These are phyloP conservation scores for Nowickia ferox DNA, from an alignment of 2,888 invertebrate genomes.

Conservation along the genomic window DNA sequence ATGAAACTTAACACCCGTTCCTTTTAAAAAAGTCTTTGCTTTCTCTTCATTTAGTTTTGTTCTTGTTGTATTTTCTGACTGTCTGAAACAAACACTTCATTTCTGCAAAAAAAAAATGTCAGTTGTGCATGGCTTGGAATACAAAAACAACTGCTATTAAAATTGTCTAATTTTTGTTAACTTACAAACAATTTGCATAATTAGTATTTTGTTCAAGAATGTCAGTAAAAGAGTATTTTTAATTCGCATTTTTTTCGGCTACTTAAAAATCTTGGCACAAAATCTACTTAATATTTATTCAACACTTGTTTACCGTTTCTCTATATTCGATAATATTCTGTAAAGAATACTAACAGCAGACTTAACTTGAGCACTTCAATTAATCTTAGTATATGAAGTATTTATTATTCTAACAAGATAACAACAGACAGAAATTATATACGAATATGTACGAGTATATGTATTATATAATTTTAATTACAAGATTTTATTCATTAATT, in stretches of 20 bases:
- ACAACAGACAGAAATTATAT: no score
- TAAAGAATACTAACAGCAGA: background rate
- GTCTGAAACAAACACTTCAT: slow-evolving; percentile 60
- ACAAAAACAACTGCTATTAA: slow-evolving; percentile 39
- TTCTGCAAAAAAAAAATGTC: slow-evolving; percentile 31
- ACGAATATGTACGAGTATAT: no score
- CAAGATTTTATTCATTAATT: no score
- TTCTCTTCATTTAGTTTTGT: background rate
- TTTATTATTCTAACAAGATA: slow-evolving; percentile 1
- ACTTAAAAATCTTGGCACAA: slow-evolving; percentile 66
- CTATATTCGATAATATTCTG: background rate
- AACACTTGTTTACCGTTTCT: slow-evolving; percentile 44
- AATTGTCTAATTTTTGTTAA: slow-evolving; percentile 70
- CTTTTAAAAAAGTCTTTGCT: background rate
- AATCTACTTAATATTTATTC: slow-evolving; percentile 56
- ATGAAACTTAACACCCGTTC: slow-evolving; percentile 7
- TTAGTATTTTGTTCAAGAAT: slow-evolving; percentile 69
- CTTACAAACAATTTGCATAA: slow-evolving; percentile 73
- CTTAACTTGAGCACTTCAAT: background rate
- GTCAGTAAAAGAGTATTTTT: slow-evolving; percentile 60
- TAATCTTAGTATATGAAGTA: background rate
- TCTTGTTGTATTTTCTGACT: slow-evolving; percentile 35
- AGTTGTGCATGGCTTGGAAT: background rate
- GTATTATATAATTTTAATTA: no score
- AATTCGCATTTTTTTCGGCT: background rate